Evolutionary conservation across 2,113 vertebrate species (phyloP).

Genomic region (Buteo buteo): DNA sequence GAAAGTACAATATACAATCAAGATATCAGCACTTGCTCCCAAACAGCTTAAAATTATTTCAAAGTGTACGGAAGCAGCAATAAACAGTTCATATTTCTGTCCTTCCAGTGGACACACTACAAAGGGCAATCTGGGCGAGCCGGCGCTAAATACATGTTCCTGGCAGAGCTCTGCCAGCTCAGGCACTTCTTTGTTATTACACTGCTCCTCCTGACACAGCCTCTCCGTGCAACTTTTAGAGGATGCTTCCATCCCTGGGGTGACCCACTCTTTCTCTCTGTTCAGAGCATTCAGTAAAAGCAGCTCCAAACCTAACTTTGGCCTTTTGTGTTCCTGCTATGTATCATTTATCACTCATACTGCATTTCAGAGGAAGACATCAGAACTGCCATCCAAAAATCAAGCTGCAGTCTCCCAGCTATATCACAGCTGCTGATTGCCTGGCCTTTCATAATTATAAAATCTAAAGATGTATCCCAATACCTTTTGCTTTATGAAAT

Average conservation of each 20-base stretch:
- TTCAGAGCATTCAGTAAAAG: neutral
- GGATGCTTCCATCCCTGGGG: rapidly evolving
- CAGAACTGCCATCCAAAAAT: neutral
- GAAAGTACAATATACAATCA: constrained; percentile 34
- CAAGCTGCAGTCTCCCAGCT: neutral
- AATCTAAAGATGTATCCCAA: neutral
- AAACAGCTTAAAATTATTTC: constrained; percentile 25
- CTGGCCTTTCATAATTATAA: neutral
- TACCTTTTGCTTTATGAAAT: neutral
- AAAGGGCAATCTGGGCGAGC: neutral
- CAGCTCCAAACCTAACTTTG: neutral
- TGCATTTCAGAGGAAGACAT: neutral
- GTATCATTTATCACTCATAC: neutral
- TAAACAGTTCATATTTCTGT: constrained; percentile 44
- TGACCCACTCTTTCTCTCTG: neutral
- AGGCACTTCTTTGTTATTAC: neutral
- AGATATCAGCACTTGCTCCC: constrained; percentile 35
- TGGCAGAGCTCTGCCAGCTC: neutral
- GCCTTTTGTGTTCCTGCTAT: neutral
- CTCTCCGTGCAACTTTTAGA: neutral
- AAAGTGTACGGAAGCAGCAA: neutral
- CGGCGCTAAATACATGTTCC: neutral
- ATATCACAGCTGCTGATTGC: neutral
- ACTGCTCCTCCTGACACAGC: neutral
- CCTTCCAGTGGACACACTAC: neutral